Conservation (phyloP, 1,140 invertebrate genomes). For the Drosophila jambulina region DNA sequence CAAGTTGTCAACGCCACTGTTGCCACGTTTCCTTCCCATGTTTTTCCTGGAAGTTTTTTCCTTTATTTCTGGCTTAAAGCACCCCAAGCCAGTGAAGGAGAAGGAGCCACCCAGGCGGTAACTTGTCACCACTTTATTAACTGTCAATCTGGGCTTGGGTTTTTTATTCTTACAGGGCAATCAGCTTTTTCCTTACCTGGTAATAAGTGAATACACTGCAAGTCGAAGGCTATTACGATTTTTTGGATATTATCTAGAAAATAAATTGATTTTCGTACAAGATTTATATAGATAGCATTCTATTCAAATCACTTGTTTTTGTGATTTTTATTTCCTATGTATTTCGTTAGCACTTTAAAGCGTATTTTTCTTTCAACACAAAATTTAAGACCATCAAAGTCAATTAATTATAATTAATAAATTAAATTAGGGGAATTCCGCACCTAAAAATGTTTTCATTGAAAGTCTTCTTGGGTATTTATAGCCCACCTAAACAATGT, state of each 20-base stretch:
- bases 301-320: no score
- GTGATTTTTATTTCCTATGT: not conserved
- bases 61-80: slow-evolving; percentile 12
- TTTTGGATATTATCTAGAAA: not conserved
- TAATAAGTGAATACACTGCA: slow-evolving; percentile 4
- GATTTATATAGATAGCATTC: not conserved
- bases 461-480: not conserved
- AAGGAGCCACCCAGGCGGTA: slow-evolving; percentile 56
- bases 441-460: not conserved
- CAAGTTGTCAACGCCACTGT: slow-evolving; percentile 77
- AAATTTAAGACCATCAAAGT: not conserved
- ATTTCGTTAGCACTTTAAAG: not conserved
- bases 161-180: slow-evolving; percentile 19
- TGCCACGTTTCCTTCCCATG: slow-evolving; percentile 50
- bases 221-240: not conserved
- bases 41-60: slow-evolving; percentile 1
- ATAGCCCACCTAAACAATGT: not conserved
- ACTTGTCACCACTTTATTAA: slow-evolving; percentile 80
- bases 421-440: not conserved
- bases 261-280: not conserved
- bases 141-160: slow-evolving; percentile 68
- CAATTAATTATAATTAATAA: slow-evolving; percentile 22
- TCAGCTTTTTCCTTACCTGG: not conserved
- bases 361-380: not conserved
- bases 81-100: slow-evolving; percentile 15